These are phyloP conservation scores for Sarcophaga subvicina DNA, from an alignment of 2,888 invertebrate genomes.

Conservation along the genomic window DNA sequence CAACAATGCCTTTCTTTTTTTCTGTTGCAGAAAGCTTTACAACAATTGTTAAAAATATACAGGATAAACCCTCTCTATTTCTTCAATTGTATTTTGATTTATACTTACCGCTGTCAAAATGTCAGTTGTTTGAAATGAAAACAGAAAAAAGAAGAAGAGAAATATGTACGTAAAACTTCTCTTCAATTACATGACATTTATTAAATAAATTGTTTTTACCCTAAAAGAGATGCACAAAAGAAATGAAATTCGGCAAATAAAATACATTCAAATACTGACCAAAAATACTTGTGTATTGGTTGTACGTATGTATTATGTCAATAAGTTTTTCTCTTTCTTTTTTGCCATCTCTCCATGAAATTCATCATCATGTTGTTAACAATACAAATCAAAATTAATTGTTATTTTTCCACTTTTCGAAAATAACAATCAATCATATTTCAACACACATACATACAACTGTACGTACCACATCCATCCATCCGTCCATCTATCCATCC, in stretches of 20 bases:
- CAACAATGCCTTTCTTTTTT: too few relatives aligned
- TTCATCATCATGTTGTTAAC: background rate
- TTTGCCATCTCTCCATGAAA: background rate
- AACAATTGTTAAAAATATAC: too few relatives aligned
- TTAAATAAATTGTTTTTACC: background rate
- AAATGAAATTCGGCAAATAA: background rate
- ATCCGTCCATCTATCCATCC: too few relatives aligned
- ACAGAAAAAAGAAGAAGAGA: background rate
- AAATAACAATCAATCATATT: constrained; percentile 7
- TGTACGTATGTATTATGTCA: too few relatives aligned
- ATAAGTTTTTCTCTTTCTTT: background rate
- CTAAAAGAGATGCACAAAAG: background rate
- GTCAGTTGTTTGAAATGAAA: background rate
- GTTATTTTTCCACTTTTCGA: background rate
- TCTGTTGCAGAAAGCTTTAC: too few relatives aligned
- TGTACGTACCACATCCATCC: background rate
- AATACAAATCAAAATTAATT: constrained; percentile 18
- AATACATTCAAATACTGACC: background rate
- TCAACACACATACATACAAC: background rate
- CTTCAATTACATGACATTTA: constrained; percentile 3
- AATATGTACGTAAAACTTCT: background rate
- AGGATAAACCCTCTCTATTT: too few relatives aligned
- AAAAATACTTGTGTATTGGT: too few relatives aligned
- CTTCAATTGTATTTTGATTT: background rate
- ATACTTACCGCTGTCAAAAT: background rate